Evolutionary conservation across 2,888 invertebrate genomes (phyloP).

Genomic region (Fragum whitleyi): DNA sequence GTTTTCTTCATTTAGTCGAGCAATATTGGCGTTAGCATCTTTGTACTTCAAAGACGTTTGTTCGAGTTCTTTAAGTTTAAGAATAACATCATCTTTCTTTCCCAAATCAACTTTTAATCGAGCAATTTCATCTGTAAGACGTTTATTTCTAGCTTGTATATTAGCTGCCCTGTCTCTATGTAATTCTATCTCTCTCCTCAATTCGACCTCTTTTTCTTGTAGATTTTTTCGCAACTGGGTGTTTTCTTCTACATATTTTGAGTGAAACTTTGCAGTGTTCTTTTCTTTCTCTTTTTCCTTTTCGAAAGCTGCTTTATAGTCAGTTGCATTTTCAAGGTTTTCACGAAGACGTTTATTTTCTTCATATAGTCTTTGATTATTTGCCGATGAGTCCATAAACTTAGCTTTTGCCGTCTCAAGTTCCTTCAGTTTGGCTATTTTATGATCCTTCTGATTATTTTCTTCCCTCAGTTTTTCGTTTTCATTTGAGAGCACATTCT

Average conservation of each 20-base stretch:
- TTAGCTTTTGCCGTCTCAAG: slow-evolving; percentile 57
- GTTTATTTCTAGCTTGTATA: slow-evolving; percentile 54
- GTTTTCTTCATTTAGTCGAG: slow-evolving; percentile 57
- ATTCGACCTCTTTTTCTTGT: slow-evolving; percentile 47
- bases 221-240: slow-evolving; percentile 47
- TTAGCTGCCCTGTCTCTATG: slow-evolving; percentile 57
- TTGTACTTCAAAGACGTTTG: slow-evolving; percentile 42
- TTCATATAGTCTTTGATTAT: slow-evolving; percentile 61
- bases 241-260: slow-evolving; percentile 55
- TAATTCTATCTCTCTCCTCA: slow-evolving; percentile 50
- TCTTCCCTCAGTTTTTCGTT: slow-evolving; percentile 51
- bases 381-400: slow-evolving; percentile 55
- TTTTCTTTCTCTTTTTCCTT: slow-evolving; percentile 52
- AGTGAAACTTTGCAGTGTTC: slow-evolving; percentile 27
- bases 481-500: slow-evolving; percentile 43
- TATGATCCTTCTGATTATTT: slow-evolving; percentile 50
- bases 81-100: slow-evolving; percentile 53
- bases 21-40: slow-evolving; percentile 48
- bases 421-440: slow-evolving; percentile 53
- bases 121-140: slow-evolving; percentile 50
- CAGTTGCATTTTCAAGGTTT: slow-evolving; percentile 53
- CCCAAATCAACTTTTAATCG: slow-evolving; percentile 47
- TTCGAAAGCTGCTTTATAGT: slow-evolving; percentile 51
- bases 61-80: slow-evolving; percentile 54
- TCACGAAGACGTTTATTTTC: slow-evolving; percentile 62